These are phyloP conservation scores for Acromyrmex charruanus DNA, from an alignment of 1,140 invertebrate genomes.

Conservation along the genomic window DNA sequence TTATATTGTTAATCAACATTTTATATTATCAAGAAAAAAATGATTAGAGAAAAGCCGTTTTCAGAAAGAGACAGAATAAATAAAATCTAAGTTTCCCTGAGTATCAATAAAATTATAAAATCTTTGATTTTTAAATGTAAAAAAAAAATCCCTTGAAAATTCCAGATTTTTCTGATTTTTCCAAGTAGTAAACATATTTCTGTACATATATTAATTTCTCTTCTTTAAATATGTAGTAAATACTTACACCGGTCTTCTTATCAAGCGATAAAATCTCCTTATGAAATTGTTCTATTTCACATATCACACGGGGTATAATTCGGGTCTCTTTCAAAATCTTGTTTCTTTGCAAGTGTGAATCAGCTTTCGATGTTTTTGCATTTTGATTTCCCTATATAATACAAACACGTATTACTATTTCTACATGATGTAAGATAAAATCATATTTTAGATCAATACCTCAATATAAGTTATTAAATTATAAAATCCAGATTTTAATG, in stretches of 20 bases:
- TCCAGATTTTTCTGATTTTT: too few relatives aligned
- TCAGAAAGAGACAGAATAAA: too few relatives aligned
- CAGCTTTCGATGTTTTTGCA: constrained; percentile 80
- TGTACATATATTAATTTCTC: constrained; percentile 8
- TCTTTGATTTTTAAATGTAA: too few relatives aligned
- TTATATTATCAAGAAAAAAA: too few relatives aligned
- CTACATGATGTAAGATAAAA: background rate
- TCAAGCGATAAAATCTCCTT: constrained; percentile 87
- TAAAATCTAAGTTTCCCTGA: too few relatives aligned
- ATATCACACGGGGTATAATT: constrained; percentile 87
- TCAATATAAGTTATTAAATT: constrained; percentile 87
- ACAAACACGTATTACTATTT: background rate
- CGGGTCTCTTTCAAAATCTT: constrained; percentile 88
- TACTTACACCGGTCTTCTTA: constrained; percentile 87
- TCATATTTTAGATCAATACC: constrained; percentile 75
- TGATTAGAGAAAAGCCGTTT: too few relatives aligned
- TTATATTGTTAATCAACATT: too few relatives aligned
- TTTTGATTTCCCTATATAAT: constrained; percentile 79
- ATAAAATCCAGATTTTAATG: constrained; percentile 87
- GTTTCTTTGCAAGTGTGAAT: constrained; percentile 84
- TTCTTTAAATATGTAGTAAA: background rate
- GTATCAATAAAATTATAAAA: too few relatives aligned
- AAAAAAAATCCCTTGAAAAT: too few relatives aligned
- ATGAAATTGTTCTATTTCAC: constrained; percentile 88
- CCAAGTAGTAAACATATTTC: too few relatives aligned